A percentile compares a stretch with the other conserved stretches of the same genome.
phyloP scores from a whole-genome alignment of 2,113 vertebrate species.

The Halcyon senegalensis region DNA sequence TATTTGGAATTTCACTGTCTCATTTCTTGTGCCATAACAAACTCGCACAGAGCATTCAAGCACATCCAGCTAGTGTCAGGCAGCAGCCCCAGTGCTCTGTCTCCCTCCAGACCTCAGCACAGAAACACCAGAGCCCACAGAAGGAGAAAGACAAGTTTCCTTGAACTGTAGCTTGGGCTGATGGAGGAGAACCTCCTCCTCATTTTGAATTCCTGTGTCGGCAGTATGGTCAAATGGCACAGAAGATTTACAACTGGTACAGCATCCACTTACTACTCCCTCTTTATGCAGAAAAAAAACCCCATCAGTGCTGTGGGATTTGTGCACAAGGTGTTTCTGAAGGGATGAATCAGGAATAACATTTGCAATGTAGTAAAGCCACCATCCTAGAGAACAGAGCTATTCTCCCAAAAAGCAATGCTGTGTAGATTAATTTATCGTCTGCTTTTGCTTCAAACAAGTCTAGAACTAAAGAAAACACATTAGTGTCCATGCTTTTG shows the following conservation, averaged over 20 bases:
- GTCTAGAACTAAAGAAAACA: not conserved
- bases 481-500: not conserved
- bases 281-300: not conserved
- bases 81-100: not conserved
- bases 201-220: not conserved
- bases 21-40: not conserved
- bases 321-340: not conserved
- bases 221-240: not conserved
- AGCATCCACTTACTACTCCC: not conserved
- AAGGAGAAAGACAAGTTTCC: not conserved
- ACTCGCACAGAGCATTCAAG: not conserved
- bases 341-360: not conserved
- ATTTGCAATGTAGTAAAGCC: not conserved
- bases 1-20: not conserved
- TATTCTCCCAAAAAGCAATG: not conserved
- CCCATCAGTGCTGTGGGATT: not conserved
- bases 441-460: not conserved
- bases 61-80: not conserved
- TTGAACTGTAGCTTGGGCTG: not conserved
- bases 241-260: not conserved
- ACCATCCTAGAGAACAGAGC: not conserved
- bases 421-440: not conserved
- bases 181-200: not conserved
- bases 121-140: too few species aligned
- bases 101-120: not conserved